These are phyloP conservation scores for Oenanthe melanoleuca DNA, from an alignment of 2,113 vertebrate genomes.

Conservation along the genomic window DNA sequence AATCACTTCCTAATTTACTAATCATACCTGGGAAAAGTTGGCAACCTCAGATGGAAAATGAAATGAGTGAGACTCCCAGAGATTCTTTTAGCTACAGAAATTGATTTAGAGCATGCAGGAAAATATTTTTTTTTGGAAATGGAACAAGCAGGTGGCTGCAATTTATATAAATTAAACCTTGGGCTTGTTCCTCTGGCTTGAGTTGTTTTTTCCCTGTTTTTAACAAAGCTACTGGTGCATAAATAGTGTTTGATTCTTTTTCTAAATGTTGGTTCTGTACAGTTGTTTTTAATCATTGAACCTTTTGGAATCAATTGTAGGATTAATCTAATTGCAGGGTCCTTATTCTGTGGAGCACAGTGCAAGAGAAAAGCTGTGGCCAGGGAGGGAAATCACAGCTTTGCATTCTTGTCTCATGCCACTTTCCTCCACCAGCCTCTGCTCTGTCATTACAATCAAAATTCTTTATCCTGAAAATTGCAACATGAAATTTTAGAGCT, in stretches of 20 bases:
- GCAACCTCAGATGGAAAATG: neutral
- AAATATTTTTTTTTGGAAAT: constrained; percentile 36
- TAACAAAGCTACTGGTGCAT: constrained; percentile 3
- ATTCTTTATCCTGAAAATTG: constrained; percentile 60
- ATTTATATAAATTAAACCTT: constrained; percentile 62
- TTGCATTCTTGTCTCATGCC: neutral
- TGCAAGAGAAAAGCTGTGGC: neutral
- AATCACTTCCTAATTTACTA: neutral
- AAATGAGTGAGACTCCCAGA: neutral
- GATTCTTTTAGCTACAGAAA: constrained; percentile 18
- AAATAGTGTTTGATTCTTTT: neutral
- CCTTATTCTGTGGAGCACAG: neutral
- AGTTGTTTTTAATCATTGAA: constrained; percentile 18
- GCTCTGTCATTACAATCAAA: constrained; percentile 55
- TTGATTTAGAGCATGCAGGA: constrained; percentile 24
- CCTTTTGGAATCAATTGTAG: constrained; percentile 18
- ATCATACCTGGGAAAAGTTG: neutral
- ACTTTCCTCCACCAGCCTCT: neutral
- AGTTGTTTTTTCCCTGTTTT: neutral
- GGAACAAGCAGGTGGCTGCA: constrained; percentile 10
- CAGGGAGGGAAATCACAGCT: neutral
- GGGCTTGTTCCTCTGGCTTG: neutral
- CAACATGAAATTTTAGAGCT: constrained; percentile 12
- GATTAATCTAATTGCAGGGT: constrained; percentile 22
- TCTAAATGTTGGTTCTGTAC: neutral